Evolutionary conservation across 2,888 invertebrate genomes (phyloP).

Genomic region (Slavum lentiscoides): DNA sequence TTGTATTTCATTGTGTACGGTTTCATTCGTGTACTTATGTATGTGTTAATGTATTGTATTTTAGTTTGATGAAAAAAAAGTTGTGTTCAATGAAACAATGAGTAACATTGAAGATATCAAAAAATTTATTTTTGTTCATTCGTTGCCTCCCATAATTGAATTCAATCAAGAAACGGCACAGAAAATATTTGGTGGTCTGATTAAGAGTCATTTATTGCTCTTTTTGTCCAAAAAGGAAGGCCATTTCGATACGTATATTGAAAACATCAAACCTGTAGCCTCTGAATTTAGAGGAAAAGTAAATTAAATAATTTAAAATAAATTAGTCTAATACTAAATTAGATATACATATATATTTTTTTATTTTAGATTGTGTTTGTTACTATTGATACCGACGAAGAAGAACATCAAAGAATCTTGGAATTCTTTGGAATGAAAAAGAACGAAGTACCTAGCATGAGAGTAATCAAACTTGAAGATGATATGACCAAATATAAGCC

Average conservation of each 20-base stretch:
- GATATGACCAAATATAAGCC: conserved; percentile 99
- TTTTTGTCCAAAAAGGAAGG: conserved; percentile 92
- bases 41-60: conserved; percentile 47
- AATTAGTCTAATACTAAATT: not conserved
- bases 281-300: conserved; percentile 85
- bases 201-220: conserved; percentile 93
- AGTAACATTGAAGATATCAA: conserved; percentile 70
- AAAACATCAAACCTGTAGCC: conserved; percentile 80
- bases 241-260: conserved; percentile 78
- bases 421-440: conserved; percentile 99
- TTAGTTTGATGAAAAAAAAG: conserved; percentile 84
- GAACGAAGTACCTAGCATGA: conserved; percentile 86
- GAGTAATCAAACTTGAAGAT: conserved; percentile 92
- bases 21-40: not conserved
- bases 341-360: not conserved
- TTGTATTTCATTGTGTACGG: not conserved
- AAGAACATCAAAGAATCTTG: conserved; percentile 94
- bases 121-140: conserved; percentile 81
- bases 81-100: conserved; percentile 67
- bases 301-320: conserved; percentile 52
- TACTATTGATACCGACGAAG: conserved; percentile 90
- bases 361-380: conserved; percentile 79
- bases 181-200: conserved; percentile 97
- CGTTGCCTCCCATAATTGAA: conserved; percentile 89
- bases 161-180: conserved; percentile 97